phyloP scores from a whole-genome alignment of 2,113 vertebrate species.

The Tachysurus vachellii region DNA sequence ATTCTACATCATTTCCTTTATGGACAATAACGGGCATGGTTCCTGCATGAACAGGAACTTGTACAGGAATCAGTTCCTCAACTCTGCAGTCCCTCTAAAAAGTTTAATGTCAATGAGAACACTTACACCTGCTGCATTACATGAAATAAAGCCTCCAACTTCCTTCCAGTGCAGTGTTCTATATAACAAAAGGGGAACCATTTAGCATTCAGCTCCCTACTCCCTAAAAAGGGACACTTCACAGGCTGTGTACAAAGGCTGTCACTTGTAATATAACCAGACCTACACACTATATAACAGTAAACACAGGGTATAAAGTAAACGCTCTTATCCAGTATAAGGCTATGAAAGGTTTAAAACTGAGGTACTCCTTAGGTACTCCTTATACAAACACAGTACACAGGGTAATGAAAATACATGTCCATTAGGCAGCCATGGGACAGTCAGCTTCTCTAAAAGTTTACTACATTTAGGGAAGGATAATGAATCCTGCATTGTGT shows the following conservation, averaged over 20 bases:
- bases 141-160: not conserved
- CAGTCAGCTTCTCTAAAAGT: not conserved
- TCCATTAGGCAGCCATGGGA: not conserved
- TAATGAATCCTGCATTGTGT: not conserved
- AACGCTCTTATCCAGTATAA: not conserved
- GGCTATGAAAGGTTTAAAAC: too few species aligned
- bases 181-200: not conserved
- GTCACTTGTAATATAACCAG: not conserved
- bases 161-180: not conserved
- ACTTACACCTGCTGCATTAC: not conserved
- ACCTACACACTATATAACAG: not conserved
- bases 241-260: not conserved
- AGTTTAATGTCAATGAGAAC: not conserved
- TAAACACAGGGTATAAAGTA: not conserved
- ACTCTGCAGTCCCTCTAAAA: not conserved
- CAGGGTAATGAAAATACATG: not conserved
- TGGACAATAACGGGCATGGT: not conserved
- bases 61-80: not conserved
- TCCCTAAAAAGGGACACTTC: not conserved
- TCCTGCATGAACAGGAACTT: slow-evolving; percentile 8
- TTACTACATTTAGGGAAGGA: not conserved
- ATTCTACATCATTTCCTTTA: slow-evolving; percentile 10
- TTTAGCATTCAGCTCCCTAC: slow-evolving; percentile 2
- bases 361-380: too few species aligned
- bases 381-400: not conserved